Conservation (phyloP, 2,113 vertebrate genomes). For the Phalacrocorax aristotelis region DNA sequence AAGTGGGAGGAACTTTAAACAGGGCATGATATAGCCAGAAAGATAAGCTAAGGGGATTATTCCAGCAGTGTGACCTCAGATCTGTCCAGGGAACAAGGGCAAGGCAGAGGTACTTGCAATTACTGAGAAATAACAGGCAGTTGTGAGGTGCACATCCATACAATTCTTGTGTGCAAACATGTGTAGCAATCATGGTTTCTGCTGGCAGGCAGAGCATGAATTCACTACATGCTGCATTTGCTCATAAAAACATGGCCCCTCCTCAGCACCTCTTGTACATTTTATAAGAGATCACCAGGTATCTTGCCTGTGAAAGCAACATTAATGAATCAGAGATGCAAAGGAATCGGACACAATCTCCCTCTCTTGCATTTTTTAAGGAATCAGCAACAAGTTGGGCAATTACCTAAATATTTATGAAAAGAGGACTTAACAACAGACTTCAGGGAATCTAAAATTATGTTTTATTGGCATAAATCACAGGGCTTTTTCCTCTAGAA, state of each 20-base stretch:
- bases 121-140: neutral
- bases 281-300: neutral
- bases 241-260: neutral
- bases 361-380: neutral
- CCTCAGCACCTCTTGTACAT: neutral
- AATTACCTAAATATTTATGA: neutral
- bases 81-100: neutral
- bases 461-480: neutral
- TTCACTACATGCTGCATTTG: neutral
- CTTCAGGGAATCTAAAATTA: neutral
- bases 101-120: neutral
- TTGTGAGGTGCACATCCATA: neutral
- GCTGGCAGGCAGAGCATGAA: neutral
- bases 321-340: neutral
- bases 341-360: neutral
- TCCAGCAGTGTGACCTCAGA: conserved; percentile 18
- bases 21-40: conserved; percentile 11
- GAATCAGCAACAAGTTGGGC: neutral
- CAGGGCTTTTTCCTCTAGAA: neutral
- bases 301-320: neutral
- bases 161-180: neutral
- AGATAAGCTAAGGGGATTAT: conserved; percentile 46
- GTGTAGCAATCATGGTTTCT: neutral
- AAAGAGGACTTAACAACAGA: neutral
- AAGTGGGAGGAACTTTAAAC: conserved; percentile 42